Conservation (phyloP, 2,888 invertebrate species). For the Drosophila mulleri region DNA sequence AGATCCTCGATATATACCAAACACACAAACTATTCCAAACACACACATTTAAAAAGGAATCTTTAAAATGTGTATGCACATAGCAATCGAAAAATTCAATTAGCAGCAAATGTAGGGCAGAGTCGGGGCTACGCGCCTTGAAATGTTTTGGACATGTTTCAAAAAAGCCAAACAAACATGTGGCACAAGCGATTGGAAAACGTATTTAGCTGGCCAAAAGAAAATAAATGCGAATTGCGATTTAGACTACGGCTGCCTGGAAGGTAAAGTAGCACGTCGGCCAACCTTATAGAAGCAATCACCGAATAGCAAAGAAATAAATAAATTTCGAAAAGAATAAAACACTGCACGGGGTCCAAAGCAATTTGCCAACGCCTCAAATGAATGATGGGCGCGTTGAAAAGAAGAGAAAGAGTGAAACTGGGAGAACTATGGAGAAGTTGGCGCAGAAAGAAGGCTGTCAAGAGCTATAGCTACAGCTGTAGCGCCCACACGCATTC, state of each 20-base stretch:
- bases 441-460: conserved; percentile 20
- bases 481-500: conserved; percentile 31
- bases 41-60: background rate
- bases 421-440: conserved; percentile 26
- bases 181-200: conserved; percentile 30
- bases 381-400: conserved; percentile 33
- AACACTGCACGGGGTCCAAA: conserved; percentile 32
- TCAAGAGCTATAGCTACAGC: background rate
- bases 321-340: conserved; percentile 22
- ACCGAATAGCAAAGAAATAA: conserved; percentile 27
- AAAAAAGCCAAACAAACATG: conserved; percentile 39
- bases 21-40: background rate
- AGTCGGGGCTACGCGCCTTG: conserved; percentile 34
- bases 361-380: conserved; percentile 42
- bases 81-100: background rate
- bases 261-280: conserved; percentile 12
- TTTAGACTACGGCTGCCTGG: conserved; percentile 43
- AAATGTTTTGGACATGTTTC: conserved; percentile 46
- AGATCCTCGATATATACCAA: background rate
- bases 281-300: conserved; percentile 5
- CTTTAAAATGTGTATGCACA: background rate
- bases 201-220: conserved; percentile 33
- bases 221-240: conserved; percentile 41
- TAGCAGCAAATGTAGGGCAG: conserved; percentile 10
- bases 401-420: conserved; percentile 7